Base-by-base conservation (phyloP, 2,113 vertebrate genomes). In the Gracilinanus agilis region DNA sequence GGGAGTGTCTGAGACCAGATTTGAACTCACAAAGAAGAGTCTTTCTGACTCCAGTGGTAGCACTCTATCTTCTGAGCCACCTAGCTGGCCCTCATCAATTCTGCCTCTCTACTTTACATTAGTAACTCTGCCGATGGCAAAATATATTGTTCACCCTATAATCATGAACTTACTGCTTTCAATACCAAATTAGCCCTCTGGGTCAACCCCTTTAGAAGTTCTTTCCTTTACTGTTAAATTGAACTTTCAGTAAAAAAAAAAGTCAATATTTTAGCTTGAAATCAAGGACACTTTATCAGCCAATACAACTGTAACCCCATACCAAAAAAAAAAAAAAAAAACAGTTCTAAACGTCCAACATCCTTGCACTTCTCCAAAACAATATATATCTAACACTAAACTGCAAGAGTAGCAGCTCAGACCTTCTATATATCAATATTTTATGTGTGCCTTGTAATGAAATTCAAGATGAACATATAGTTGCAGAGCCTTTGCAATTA, bases 401-500 rank as follows among this genome's bases (percentile, higher is more conserved):
- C 93, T 89, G 91, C 9, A 1, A 56, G 90, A 0, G 10, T 55
- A 61, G 94, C 56, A 40, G 91, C 89, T 5, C 90, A 53, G 34
- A 0, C 19, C 55, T 94, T 16, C 6, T 83, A 83, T n/a, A 24
- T 53, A 89, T 97, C 90, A 97, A 97, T 97, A 95, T 92, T 97
- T 96, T 44, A 96, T 53, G 83, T 19, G n/a, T 16, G 49, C 24
- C 54, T 34, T 9, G n/a, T 29, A n/a, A 89, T 93, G 96, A 96
- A 97, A 97, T 93, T 96, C 94, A 90, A 96, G 94, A 90, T 27
- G 91, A 93, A 53, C 8, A 90, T n/a, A 53, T 44, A 21, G 24
- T 92, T 40, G 44, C 21, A 29, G 94, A 25, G 16, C 16, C 92
- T 93, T 34, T 1, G 23, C 27, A 29, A 88, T 4, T 55, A 9